These are phyloP conservation scores for Ophion costatus DNA, from an alignment of 2,888 invertebrate species.

Conservation along the genomic window DNA sequence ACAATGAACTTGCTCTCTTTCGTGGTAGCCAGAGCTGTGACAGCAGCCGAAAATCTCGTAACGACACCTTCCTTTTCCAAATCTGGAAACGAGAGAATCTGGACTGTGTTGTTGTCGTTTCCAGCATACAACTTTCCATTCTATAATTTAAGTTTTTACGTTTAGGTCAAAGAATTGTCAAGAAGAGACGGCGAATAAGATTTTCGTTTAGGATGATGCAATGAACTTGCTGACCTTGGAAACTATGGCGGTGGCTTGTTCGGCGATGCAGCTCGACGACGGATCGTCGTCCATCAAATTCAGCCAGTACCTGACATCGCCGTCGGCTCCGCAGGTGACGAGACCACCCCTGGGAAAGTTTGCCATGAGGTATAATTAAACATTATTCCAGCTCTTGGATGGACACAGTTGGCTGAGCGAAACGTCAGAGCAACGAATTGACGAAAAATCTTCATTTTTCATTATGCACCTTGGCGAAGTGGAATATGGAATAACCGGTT, in stretches of 20 bases:
- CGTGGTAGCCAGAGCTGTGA: conserved; percentile 91
- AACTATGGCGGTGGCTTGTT: conserved; percentile 90
- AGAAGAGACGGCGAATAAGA: neutral
- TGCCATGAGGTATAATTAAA: neutral
- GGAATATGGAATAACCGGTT: neutral
- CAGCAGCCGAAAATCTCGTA: conserved; percentile 94
- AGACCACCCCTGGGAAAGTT: conserved; percentile 85
- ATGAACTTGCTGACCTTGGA: conserved; percentile 75
- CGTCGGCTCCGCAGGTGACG: conserved; percentile 96
- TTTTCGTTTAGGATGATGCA: neutral
- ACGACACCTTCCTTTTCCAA: conserved; percentile 93
- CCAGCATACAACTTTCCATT: conserved; percentile 89
- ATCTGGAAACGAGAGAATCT: conserved; percentile 92
- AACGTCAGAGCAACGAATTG: neutral
- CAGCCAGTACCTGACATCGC: conserved; percentile 95
- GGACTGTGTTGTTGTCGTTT: conserved; percentile 93
- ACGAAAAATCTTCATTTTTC: neutral
- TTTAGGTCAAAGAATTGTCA: neutral
- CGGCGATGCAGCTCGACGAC: conserved; percentile 92
- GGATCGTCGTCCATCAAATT: conserved; percentile 95
- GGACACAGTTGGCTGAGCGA: neutral
- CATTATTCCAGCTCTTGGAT: conserved; percentile 30
- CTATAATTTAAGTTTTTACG: conserved; percentile 74
- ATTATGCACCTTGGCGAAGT: no score
- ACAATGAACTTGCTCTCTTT: conserved; percentile 83